phyloP scores from a whole-genome alignment of 2,113 vertebrate species.

The Alces alces region DNA sequence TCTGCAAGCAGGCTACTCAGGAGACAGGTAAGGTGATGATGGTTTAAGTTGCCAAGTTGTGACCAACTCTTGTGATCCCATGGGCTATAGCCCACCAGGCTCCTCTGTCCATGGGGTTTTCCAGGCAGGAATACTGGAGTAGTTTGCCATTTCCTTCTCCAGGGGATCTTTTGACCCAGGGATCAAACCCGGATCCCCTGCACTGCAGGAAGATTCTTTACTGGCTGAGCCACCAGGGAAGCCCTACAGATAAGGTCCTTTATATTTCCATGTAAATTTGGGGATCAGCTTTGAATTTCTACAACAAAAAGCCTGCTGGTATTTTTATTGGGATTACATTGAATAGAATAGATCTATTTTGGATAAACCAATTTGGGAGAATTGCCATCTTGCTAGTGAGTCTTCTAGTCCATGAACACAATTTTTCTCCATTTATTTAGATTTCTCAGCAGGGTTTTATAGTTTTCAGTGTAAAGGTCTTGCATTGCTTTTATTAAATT shows the following conservation, averaged over 20 bases:
- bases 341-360: not conserved
- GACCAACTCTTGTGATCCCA: not conserved
- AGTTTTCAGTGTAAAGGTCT: not conserved
- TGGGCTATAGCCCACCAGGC: not conserved
- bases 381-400: not conserved
- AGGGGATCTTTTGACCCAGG: not conserved
- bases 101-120: not conserved
- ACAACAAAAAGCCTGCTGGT: not conserved
- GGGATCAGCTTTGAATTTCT: not conserved
- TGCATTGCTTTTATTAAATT: not conserved
- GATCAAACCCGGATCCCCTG: not conserved
- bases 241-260: not conserved
- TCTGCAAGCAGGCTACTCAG: not conserved
- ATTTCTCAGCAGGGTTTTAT: conserved; percentile 3
- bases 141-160: not conserved
- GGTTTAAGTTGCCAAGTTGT: not conserved
- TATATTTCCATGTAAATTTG: not conserved
- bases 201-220: not conserved
- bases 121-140: not conserved
- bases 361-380: not conserved
- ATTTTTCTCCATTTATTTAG: not conserved
- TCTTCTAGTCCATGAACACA: not conserved
- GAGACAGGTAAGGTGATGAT: not conserved
- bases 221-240: not conserved
- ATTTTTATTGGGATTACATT: not conserved